Evolutionary conservation across 2,113 vertebrate species (phyloP).

Genomic region (Platysteira castanea): DNA sequence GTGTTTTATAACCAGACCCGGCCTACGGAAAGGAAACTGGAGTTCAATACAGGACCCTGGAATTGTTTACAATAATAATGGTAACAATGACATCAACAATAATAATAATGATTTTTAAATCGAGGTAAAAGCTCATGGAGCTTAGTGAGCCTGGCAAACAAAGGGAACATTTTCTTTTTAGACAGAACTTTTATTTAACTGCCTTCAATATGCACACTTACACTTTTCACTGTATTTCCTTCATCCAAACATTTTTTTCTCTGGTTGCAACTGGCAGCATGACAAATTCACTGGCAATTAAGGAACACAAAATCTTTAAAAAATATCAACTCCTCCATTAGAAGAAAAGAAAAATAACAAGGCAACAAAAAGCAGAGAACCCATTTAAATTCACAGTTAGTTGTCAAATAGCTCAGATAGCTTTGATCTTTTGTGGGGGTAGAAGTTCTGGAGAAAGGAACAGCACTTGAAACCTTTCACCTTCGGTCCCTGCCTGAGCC

Average conservation of each 20-base stretch:
- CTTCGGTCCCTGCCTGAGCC: not conserved
- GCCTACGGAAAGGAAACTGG: not conserved
- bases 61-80: not conserved
- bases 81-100: not conserved
- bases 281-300: conserved; percentile 4
- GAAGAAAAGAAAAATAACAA: not conserved
- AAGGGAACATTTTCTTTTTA: not conserved
- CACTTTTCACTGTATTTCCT: not conserved
- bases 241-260: not conserved
- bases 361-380: not conserved
- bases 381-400: not conserved
- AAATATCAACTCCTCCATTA: not conserved
- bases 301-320: not conserved
- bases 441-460: not conserved
- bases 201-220: not conserved
- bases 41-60: not conserved
- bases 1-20: not conserved
- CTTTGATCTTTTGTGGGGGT: not conserved
- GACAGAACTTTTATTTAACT: not conserved
- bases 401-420: not conserved
- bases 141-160: not conserved
- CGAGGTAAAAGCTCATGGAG: not conserved
- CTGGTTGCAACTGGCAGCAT: not conserved
- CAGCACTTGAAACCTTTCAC: not conserved
- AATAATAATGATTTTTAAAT: not conserved